Base-by-base conservation (phyloP, 2,113 vertebrate species). In the Scortum barcoo region DNA sequence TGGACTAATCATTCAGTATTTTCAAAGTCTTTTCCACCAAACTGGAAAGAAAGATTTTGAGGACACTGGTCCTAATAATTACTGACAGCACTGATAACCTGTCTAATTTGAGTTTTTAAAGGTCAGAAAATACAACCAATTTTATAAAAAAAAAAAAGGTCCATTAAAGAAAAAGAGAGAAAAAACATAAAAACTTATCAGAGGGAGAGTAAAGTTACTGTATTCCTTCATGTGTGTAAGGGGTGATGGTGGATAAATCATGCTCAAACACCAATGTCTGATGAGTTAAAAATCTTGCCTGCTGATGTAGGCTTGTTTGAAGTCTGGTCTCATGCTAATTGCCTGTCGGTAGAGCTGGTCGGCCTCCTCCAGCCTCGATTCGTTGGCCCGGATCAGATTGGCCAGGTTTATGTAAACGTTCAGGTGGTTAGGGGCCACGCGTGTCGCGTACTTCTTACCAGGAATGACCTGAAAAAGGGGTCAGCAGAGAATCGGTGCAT, bases 261-360 rank as follows among this genome's bases (percentile, higher is more conserved):
- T 33, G 13, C 22, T 50, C 7, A 60, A 22, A 69, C 28, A n/a
- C 0, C 24, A 14, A 42, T 4, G 63, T 74, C 8, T 61, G 58
- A 53, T 16, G 2, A 26, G 14, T 7, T 13, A 10, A 19, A 9
- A 40, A 1, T 72, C 83, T 80, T 95, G 96, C 98, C 98, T 97
- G 97, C 98, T 99, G 86, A 99, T 99, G 88, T 99, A 99, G 74
- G 98, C 98, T 74, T 99, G 98, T 80, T 99, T 99, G 95, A 99
- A 99, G 94, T 99, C 98, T 0, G 98, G 98, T 42, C 98, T 97
- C 98, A 99, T 99, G 92, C 98, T 99, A 93, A 99, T 99, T 5
- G 98, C 98, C 76, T 99, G 98, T 67, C 97, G 94, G 91, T 99
- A 99, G 0, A 99, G 96, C 67, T 99, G 98, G 93, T 99, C 98